A percentile compares a stretch with the other conserved stretches of the same genome.
These are phyloP conservation scores for Ophonus ardosiacus DNA, from an alignment of 2,888 invertebrate genomes.

Conservation along the genomic window DNA sequence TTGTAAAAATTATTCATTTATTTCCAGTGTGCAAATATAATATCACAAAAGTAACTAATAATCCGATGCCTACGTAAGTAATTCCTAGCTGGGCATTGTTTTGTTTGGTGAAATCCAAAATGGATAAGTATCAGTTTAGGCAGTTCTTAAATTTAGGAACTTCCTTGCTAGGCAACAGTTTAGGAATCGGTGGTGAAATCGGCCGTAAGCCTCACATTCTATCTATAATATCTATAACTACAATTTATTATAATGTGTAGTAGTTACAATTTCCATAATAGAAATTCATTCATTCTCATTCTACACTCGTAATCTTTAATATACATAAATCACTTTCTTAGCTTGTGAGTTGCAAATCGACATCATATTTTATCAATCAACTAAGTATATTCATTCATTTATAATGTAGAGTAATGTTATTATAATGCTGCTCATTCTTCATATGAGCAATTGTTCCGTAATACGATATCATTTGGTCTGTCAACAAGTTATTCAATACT, in stretches of 20 bases:
- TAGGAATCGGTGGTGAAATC: no score
- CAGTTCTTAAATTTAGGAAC: no score
- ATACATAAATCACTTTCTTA: neutral
- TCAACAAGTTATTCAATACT: neutral
- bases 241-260: neutral
- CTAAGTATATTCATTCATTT: neutral
- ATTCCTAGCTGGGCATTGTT: no score
- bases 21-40: no score
- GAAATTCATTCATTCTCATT: neutral
- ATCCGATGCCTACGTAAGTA: no score
- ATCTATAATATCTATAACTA: neutral
- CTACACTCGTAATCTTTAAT: neutral
- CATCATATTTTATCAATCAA: neutral
- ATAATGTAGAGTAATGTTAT: neutral
- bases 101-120: no score
- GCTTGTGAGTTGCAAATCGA: neutral
- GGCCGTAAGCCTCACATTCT: neutral
- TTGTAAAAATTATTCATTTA: no score
- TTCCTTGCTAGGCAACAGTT: no score
- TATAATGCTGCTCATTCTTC: neutral
- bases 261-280: neutral
- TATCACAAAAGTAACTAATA: no score
- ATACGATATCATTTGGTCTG: neutral
- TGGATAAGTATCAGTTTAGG: no score
- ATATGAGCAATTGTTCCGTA: neutral